Evolutionary conservation across 2,113 vertebrate genomes (phyloP).

Genomic region (Phoenicopterus ruber): DNA sequence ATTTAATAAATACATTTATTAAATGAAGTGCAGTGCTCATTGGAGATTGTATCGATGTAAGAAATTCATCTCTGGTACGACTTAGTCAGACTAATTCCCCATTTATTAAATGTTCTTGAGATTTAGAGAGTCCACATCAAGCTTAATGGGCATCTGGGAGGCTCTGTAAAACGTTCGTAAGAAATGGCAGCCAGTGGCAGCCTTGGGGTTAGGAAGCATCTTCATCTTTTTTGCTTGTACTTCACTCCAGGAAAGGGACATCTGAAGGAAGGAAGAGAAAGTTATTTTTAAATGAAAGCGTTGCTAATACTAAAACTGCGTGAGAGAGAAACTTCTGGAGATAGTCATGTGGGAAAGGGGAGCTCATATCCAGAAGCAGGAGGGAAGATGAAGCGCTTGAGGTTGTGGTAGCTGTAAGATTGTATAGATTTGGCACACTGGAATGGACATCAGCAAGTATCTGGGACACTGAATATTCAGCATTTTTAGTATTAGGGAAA

Average conservation of each 20-base stretch:
- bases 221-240: not conserved
- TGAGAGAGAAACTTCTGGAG: not conserved
- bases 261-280: not conserved
- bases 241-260: not conserved
- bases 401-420: not conserved
- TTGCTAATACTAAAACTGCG: not conserved
- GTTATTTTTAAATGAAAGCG: not conserved
- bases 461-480: not conserved
- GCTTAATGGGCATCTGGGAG: conserved; percentile 34
- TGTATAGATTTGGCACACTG: not conserved
- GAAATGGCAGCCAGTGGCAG: not conserved
- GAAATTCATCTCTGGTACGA: conserved; percentile 48
- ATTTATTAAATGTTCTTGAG: conserved; percentile 62
- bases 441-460: not conserved
- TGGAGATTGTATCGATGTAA: conserved; percentile 51
- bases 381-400: not conserved
- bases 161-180: not conserved
- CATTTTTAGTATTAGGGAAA: not conserved
- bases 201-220: not conserved
- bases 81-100: conserved; percentile 50
- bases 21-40: conserved; percentile 59
- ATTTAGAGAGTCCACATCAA: conserved; percentile 44
- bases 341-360: not conserved
- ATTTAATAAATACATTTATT: conserved; percentile 74
- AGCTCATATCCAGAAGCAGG: not conserved